These are phyloP conservation scores for Lycaon pictus DNA, from an alignment of 2,113 vertebrate genomes.

Conservation along the genomic window DNA sequence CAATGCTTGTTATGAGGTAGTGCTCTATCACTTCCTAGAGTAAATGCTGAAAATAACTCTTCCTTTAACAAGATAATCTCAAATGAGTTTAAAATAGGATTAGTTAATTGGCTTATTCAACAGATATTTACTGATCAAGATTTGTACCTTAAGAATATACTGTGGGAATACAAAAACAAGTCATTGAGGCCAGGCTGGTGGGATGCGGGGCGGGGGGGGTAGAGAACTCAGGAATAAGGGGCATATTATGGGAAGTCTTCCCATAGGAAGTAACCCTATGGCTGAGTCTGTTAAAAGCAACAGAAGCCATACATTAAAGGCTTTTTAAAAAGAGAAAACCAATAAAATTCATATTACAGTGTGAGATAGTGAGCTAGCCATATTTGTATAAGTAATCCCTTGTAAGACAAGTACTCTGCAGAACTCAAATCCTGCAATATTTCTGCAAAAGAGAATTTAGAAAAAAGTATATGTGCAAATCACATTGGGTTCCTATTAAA, in stretches of 20 bases:
- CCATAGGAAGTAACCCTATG: rapidly evolving
- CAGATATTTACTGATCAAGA: neutral
- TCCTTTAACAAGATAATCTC: neutral
- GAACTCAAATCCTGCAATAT: neutral
- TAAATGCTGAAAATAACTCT: neutral
- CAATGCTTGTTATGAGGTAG: rapidly evolving
- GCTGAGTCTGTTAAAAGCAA: neutral
- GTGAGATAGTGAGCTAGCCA: neutral
- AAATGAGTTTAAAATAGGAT: neutral
- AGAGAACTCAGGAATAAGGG: neutral
- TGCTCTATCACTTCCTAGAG: neutral
- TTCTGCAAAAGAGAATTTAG: neutral
- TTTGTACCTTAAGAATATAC: neutral
- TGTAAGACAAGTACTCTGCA: neutral
- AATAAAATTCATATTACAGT: neutral
- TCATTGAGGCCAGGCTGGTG: neutral
- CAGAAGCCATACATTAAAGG: neutral
- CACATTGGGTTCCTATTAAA: neutral
- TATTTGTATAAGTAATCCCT: neutral
- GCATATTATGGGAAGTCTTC: neutral
- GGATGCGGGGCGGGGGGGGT: rapidly evolving
- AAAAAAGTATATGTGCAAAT: rapidly evolving
- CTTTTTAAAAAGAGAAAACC: neutral
- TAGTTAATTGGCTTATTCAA: neutral
- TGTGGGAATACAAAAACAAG: neutral